Percentiles rank a stretch among this genome's conserved stretches.
Conservation (phyloP, 2,113 vertebrate species). For the Pedionomus torquatus region DNA sequence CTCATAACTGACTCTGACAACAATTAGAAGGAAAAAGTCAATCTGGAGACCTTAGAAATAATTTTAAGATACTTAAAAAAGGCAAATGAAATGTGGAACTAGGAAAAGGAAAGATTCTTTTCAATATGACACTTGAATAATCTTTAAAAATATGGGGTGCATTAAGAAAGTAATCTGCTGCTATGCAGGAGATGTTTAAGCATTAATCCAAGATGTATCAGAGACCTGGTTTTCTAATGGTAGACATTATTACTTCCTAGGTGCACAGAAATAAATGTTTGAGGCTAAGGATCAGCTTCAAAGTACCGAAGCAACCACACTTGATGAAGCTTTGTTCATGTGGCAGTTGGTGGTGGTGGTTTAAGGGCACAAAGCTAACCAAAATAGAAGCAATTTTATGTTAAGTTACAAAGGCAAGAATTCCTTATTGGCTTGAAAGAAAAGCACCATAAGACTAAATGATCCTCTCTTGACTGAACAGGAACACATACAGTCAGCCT, state of each 20-base stretch:
- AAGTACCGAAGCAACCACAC: background rate
- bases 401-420: background rate
- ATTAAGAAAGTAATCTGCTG: background rate
- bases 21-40: background rate
- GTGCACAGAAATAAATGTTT: background rate
- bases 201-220: rapidly evolving
- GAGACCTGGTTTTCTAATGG: background rate
- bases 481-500: background rate
- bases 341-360: background rate
- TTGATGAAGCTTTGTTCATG: background rate
- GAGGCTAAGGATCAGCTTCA: background rate
- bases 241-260: background rate
- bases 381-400: background rate
- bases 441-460: background rate
- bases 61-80: background rate
- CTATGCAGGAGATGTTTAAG: background rate
- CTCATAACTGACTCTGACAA: background rate
- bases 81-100: background rate
- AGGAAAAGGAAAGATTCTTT: background rate
- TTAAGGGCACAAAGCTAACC: background rate
- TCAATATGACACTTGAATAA: background rate
- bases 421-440: background rate
- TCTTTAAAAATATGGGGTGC: background rate
- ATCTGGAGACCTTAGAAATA: background rate
- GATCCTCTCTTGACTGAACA: background rate